Evolutionary conservation across 2,113 vertebrate species (phyloP).

Genomic region (Genyomyrus donnyi): DNA sequence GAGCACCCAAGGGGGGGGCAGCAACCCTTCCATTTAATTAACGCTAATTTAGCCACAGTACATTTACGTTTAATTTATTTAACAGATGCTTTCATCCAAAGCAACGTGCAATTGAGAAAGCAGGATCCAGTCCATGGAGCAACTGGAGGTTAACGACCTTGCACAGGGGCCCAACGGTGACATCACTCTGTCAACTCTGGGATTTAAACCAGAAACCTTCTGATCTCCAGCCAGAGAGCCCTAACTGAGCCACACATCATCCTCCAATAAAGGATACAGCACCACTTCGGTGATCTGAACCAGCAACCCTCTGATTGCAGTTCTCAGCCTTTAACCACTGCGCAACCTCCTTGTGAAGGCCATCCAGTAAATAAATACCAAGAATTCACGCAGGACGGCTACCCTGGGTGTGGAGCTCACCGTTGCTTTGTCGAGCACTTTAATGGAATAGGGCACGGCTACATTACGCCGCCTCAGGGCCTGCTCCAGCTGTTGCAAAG

Average conservation of each 20-base stretch:
- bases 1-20: background rate
- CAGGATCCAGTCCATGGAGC: background rate
- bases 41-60: background rate
- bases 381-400: background rate
- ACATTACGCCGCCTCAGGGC: constrained; percentile 87
- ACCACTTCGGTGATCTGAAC: background rate
- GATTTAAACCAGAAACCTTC: background rate
- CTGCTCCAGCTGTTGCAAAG: constrained; percentile 85
- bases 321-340: background rate
- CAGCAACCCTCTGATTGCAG: background rate
- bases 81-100: background rate
- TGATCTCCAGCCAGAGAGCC: background rate
- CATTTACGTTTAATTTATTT: background rate
- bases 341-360: background rate
- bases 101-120: background rate
- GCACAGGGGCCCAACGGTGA: background rate
- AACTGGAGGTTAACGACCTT: background rate
- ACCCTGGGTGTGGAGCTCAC: constrained; percentile 55
- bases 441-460: constrained; percentile 88
- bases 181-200: background rate
- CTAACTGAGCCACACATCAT: background rate
- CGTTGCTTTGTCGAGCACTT: constrained; percentile 96
- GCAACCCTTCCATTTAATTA: background rate
- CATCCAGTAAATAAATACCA: background rate
- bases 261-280: background rate